Conservation (phyloP, 2,797 vertebrate genomes). For the Acipenser ruthenus region DNA sequence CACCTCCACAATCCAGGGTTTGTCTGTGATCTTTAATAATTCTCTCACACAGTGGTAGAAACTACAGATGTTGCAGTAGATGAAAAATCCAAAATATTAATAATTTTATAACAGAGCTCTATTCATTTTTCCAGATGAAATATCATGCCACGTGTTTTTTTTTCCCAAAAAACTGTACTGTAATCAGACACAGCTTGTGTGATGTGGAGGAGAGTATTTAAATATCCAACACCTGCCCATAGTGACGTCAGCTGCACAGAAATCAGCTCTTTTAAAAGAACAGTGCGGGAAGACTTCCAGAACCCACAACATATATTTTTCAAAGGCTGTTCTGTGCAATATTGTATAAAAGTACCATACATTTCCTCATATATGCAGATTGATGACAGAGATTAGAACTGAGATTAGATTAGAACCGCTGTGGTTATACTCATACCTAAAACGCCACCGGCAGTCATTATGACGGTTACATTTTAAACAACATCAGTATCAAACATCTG, state of each 20-base stretch:
- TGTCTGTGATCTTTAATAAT: background rate
- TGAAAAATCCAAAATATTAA: background rate
- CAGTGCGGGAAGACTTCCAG: background rate
- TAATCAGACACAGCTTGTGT: background rate
- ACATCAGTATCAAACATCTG: too few relatives aligned
- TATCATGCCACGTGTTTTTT: background rate
- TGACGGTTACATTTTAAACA: too few relatives aligned
- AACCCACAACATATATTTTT: background rate
- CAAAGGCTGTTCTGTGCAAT: background rate
- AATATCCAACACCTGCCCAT: background rate
- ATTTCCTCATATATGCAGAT: too few relatives aligned
- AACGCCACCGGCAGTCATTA: too few relatives aligned
- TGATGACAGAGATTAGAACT: too few relatives aligned
- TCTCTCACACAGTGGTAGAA: background rate
- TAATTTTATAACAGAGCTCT: background rate
- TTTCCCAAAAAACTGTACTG: background rate
- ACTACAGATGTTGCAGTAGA: background rate
- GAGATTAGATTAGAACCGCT: too few relatives aligned
- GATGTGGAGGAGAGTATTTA: slow-evolving; percentile 1
- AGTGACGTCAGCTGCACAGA: slow-evolving; percentile 4
- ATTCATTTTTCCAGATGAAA: background rate
- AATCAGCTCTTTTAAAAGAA: background rate
- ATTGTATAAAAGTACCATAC: background rate
- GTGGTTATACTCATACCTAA: too few relatives aligned
- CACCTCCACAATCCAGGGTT: too few relatives aligned